A percentile compares a stretch with the other conserved stretches of the same genome.
Conservation (phyloP, 2,797 vertebrate species). For the Thripadectes ignobilis region DNA sequence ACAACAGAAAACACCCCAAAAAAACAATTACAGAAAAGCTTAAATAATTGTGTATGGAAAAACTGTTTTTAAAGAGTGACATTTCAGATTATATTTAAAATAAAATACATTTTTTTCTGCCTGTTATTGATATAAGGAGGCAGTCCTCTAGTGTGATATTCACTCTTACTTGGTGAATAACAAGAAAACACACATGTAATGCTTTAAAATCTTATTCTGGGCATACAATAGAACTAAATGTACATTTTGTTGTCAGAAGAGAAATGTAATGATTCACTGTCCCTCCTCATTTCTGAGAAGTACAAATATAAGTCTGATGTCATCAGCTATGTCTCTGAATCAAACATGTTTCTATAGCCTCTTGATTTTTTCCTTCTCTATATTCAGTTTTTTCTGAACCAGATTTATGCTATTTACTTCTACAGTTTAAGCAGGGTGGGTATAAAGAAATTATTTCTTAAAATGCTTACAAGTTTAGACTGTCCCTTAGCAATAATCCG, state of each 20-base stretch:
- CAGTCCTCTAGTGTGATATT: neutral
- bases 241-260: neutral
- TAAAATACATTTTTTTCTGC: neutral
- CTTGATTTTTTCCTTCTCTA: neutral
- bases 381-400: neutral
- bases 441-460: neutral
- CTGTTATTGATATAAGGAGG: neutral
- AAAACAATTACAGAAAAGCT: neutral
- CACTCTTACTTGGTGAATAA: neutral
- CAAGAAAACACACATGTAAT: neutral
- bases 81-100: neutral
- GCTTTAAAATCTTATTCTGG: neutral
- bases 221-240: neutral
- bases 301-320: constrained; percentile 29
- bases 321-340: neutral
- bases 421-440: neutral
- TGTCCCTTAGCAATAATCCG: neutral
- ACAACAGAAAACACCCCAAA: too few relatives aligned
- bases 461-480: neutral
- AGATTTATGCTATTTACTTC: neutral
- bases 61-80: neutral
- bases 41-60: neutral
- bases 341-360: neutral
- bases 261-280: constrained; percentile 17
- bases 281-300: neutral